Evolutionary conservation across 2,113 vertebrate genomes (phyloP), one percentile per base, ranked within the genome.

Genomic region (Amblyornis subalaris): DNA sequence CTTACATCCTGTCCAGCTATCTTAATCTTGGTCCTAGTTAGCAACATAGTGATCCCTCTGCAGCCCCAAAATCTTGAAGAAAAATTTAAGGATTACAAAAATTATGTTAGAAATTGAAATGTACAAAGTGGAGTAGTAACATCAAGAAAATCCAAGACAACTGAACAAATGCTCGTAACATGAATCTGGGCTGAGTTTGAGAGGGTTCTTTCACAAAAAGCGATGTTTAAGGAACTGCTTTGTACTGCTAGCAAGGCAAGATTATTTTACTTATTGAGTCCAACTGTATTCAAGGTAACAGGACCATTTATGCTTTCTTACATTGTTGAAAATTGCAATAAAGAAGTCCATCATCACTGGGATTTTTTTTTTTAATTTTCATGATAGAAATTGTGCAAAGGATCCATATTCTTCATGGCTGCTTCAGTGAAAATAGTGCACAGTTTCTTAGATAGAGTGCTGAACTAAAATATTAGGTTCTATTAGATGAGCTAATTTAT

Each of bases 401-500:
- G 11, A 50, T 75, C 3, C 23, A 14, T 64, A 54, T 50, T 89
- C n/a, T 12, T 88, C 31, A 42, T 38, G 38, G 2, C 8, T 91
- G 2, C 36, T 80, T 93, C 22, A 21, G 15, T 44, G 35, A 89
- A 62, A 94, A 74, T 25, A 70, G 7, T 23, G 18, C 14, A 47
- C 36, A 3, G 5, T 74, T 62, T 50, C 60, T 91, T 90, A 82
- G 48, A 65, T 2, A 38, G 48, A 69, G 26, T 24, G n/a, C 50
- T 88, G 62, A 88, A 91, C 73, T 64, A 55, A 91, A 91, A 76
- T 79, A 88, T 45, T 85, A 76, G 2, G 20, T 83, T 85, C 47
- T 91, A n/a, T 77, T 91, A 95, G 78, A 85, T 83, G 71, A 93
- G 31, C 26, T 91, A 90, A 85, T 95, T 91, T 91, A 94, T 95